phyloP scores from a whole-genome alignment of 2,113 vertebrate species.

The Grammomys surdaster region DNA sequence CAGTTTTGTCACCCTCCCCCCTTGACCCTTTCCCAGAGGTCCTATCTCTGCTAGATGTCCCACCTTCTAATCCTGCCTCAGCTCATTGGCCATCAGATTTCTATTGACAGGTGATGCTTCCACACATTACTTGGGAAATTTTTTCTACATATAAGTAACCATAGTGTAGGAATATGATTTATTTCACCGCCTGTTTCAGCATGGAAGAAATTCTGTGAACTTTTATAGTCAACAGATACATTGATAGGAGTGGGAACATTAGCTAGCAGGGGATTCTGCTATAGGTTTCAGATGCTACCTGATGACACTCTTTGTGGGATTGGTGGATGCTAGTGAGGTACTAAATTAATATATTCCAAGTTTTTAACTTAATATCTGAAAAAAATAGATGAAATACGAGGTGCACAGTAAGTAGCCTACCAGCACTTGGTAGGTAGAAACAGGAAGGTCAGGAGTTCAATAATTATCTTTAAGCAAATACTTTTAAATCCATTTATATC shows the following conservation, averaged over 20 bases:
- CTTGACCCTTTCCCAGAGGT: too few relatives aligned
- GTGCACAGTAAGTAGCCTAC: neutral
- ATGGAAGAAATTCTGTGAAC: neutral
- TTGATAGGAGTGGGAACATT: neutral
- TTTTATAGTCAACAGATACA: neutral
- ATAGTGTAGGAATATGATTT: neutral
- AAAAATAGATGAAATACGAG: neutral
- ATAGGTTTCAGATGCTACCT: neutral
- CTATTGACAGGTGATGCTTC: too few relatives aligned
- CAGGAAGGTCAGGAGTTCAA: neutral
- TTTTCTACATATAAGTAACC: neutral
- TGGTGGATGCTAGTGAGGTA: neutral
- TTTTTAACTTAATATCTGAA: neutral
- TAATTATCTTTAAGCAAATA: constrained; percentile 25
- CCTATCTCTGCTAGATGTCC: too few relatives aligned
- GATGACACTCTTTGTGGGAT: neutral
- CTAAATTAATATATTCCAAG: neutral
- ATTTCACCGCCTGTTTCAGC: neutral
- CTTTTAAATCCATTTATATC: neutral
- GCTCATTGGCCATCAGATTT: too few relatives aligned
- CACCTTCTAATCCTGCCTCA: too few relatives aligned
- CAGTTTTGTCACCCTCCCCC: too few relatives aligned
- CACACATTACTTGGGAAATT: too few relatives aligned
- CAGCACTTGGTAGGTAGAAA: neutral
- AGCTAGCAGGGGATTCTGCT: neutral